Percentiles rank a stretch among this genome's conserved stretches.
Conservation (phyloP, 2,797 vertebrate genomes). For the Orestias chungarensis region DNA sequence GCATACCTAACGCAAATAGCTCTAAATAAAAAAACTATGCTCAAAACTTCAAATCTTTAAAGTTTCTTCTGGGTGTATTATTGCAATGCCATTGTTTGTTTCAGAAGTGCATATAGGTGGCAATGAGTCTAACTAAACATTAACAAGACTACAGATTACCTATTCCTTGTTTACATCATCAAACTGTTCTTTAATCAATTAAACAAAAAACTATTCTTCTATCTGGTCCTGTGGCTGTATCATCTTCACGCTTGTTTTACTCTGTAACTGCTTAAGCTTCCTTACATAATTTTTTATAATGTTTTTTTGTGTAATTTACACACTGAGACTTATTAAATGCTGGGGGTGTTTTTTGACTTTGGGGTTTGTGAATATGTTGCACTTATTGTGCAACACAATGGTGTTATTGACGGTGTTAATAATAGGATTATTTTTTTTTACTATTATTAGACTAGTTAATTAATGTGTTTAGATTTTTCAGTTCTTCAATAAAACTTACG, state of each 20-base stretch:
- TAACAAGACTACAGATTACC: constrained; percentile 48
- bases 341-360: neutral
- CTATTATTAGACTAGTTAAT: neutral
- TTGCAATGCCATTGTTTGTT: constrained; percentile 14
- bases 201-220: constrained; percentile 11
- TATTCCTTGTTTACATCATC: constrained; percentile 47
- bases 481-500: neutral
- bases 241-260: constrained; percentile 8
- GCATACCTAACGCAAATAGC: neutral
- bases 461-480: neutral
- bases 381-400: neutral
- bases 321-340: neutral
- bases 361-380: neutral
- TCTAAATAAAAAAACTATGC: constrained; percentile 9
- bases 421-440: neutral
- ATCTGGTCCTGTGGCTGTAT: constrained; percentile 17
- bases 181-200: constrained; percentile 47
- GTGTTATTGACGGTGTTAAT: neutral
- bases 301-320: neutral
- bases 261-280: constrained; percentile 5
- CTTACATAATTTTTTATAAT: neutral
- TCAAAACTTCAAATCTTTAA: constrained; percentile 13
- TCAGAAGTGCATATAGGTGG: constrained; percentile 39
- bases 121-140: constrained; percentile 46
- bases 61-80: constrained; percentile 9